A percentile compares a stretch with the other conserved stretches of the same genome.
These are phyloP conservation scores for Pseudorhombus dupliciocellatus DNA, from an alignment of 2,113 vertebrate species.

Conservation along the genomic window DNA sequence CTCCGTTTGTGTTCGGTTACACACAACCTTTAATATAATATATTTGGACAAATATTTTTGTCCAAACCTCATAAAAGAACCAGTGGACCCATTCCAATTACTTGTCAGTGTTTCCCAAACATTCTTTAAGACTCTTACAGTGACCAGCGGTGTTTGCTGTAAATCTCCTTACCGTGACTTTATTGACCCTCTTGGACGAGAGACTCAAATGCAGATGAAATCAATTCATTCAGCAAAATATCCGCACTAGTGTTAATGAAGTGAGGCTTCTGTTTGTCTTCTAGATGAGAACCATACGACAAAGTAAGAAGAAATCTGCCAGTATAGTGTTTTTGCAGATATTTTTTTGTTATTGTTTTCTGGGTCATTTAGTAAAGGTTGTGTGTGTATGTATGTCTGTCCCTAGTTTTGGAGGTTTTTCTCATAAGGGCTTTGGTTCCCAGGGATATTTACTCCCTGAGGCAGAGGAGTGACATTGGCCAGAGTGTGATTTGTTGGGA, in stretches of 20 bases:
- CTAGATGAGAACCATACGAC: background rate
- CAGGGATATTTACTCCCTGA: conserved; percentile 74
- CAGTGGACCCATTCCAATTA: too few relatives aligned
- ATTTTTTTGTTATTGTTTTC: conserved; percentile 9
- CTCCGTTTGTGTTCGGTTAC: too few relatives aligned
- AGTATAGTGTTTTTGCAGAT: background rate
- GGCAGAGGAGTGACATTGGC: conserved; percentile 75
- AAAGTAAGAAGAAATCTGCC: conserved; percentile 3
- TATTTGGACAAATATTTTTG: too few relatives aligned
- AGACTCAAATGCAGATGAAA: background rate
- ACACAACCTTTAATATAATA: too few relatives aligned
- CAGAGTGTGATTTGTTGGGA: conserved; percentile 75
- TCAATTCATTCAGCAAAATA: too few relatives aligned
- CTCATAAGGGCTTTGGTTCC: conserved; percentile 71
- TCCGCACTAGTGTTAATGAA: background rate
- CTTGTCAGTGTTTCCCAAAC: too few relatives aligned
- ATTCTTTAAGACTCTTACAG: too few relatives aligned
- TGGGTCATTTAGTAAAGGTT: background rate
- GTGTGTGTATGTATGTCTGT: background rate
- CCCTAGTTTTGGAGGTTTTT: conserved; percentile 33
- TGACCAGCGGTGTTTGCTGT: too few relatives aligned
- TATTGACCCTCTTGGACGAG: background rate
- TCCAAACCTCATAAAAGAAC: too few relatives aligned
- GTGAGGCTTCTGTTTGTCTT: conserved; percentile 13
- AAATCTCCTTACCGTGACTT: too few relatives aligned